Conservation (phyloP, 2,797 vertebrate genomes). For the Crax fasciolata region DNA sequence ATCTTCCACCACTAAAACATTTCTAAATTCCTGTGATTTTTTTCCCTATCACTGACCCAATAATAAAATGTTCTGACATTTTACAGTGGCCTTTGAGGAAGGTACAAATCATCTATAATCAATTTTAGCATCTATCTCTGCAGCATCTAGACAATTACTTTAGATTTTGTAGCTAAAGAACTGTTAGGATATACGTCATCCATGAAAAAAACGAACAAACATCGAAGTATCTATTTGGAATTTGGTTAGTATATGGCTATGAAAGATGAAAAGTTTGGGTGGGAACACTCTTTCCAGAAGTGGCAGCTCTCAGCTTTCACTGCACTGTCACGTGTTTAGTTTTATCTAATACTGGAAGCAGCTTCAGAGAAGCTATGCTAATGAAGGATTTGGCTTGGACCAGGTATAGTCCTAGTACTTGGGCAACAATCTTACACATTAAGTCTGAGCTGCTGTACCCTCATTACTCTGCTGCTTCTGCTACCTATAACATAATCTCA, state of each 20-base stretch:
- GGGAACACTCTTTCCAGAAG: neutral
- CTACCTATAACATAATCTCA: neutral
- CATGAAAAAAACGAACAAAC: neutral
- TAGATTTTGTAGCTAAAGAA: neutral
- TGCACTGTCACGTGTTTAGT: rapidly evolving
- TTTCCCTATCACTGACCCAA: neutral
- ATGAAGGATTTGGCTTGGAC: neutral
- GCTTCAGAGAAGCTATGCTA: neutral
- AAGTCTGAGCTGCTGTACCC: neutral
- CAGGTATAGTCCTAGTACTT: rapidly evolving
- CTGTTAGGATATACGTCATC: neutral
- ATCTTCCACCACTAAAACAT: neutral
- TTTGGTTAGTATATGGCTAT: neutral
- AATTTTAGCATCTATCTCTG: neutral
- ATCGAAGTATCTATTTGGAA: neutral
- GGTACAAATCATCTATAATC: neutral
- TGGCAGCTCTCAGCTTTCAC: neutral
- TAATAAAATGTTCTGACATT: conserved; percentile 25
- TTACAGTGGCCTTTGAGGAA: conserved; percentile 17
- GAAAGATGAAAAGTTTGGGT: neutral
- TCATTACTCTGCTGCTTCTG: neutral
- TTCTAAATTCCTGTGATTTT: neutral
- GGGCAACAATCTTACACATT: rapidly evolving
- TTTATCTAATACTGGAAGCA: neutral
- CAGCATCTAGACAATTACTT: neutral